phyloP scores from a whole-genome alignment of 2,888 invertebrate genomes.

The Orthosia incerta region DNA sequence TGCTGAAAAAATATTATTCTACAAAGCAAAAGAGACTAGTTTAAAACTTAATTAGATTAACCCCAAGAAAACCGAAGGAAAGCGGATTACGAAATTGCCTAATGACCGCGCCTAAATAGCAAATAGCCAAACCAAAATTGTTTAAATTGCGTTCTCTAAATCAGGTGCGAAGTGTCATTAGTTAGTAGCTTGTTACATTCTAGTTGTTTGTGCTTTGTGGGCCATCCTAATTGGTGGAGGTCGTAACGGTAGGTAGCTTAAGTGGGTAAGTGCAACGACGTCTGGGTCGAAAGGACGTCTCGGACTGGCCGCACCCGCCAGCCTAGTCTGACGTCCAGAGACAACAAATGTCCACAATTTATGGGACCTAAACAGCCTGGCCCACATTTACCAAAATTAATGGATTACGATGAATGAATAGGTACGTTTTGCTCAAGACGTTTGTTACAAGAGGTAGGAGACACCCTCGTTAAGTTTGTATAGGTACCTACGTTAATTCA shows the following conservation, averaged over 20 bases:
- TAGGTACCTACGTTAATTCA: conserved; percentile 19
- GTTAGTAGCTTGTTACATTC: conserved; percentile 35
- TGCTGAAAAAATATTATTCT: background rate
- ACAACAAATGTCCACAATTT: conserved; percentile 38
- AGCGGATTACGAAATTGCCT: conserved; percentile 36
- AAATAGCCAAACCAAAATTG: conserved; percentile 41
- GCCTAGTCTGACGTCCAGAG: conserved; percentile 15
- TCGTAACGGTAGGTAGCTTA: conserved; percentile 19
- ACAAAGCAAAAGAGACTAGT: conserved; percentile 7
- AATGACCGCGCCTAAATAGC: conserved; percentile 28
- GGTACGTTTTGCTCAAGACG: conserved; percentile 23
- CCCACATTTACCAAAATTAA: conserved; percentile 44
- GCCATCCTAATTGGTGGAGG: conserved; percentile 27
- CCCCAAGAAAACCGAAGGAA: conserved; percentile 12
- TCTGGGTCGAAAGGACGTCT: conserved; percentile 54
- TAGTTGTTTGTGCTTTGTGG: conserved; percentile 40
- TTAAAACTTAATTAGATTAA: conserved; percentile 37
- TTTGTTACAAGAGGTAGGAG: conserved; percentile 31
- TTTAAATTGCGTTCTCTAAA: conserved; percentile 37
- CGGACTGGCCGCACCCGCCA: conserved; percentile 2
- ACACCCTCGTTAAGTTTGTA: conserved; percentile 30
- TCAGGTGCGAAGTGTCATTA: conserved; percentile 51
- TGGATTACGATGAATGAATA: conserved; percentile 50
- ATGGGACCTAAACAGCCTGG: conserved; percentile 36
- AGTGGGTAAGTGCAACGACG: conserved; percentile 34